Conservation (phyloP, 2,797 vertebrate species). For the Coilia nasus region DNA sequence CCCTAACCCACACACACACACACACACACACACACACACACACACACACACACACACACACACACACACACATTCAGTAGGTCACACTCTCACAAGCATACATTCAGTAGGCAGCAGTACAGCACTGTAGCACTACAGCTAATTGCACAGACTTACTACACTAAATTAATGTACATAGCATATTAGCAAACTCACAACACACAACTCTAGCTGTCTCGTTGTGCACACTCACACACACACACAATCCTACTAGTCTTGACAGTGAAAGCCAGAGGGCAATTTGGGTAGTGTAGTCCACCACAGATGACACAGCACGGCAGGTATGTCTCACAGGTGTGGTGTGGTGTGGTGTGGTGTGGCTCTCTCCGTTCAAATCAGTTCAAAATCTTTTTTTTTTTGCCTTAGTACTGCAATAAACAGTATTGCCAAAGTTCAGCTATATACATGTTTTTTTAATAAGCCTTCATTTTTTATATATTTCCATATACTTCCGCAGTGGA, state of each 20-base stretch:
- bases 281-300: background rate
- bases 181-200: background rate
- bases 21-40: background rate
- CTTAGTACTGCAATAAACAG: no score
- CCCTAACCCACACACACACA: background rate
- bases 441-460: no score
- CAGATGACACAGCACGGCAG: background rate
- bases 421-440: no score
- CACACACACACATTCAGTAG: background rate
- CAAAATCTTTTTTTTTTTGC: no score
- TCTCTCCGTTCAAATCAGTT: no score
- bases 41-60: conserved; percentile 2
- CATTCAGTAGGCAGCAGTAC: no score
- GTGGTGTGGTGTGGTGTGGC: background rate
- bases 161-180: no score
- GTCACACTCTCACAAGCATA: no score
- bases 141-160: no score
- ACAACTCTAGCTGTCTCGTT: background rate
- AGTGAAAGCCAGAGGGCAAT: background rate
- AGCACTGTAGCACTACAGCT: background rate
- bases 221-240: background rate
- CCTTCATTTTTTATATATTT: no score
- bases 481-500: no score
- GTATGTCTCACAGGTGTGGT: background rate
- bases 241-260: background rate